These are phyloP conservation scores for Nasonia longicornis DNA, from an alignment of 1,140 invertebrate genomes.

Conservation along the genomic window DNA sequence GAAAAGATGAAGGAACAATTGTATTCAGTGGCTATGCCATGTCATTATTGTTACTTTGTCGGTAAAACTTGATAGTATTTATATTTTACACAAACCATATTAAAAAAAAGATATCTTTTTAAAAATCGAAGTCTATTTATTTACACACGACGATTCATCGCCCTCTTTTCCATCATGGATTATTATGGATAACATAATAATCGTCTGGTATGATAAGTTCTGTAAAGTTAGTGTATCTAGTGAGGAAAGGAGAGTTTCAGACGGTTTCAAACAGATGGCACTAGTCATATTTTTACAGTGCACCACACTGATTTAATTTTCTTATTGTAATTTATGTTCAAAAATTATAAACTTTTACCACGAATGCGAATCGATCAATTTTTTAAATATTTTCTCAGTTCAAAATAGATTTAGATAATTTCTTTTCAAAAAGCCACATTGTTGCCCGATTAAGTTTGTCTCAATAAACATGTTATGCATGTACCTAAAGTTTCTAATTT, in stretches of 20 bases:
- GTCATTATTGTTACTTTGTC: background rate
- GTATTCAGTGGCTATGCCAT: background rate
- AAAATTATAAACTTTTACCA: too few relatives aligned
- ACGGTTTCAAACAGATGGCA: background rate
- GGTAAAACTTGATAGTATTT: slow-evolving; percentile 12
- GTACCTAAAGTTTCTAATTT: too few relatives aligned
- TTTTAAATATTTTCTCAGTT: too few relatives aligned
- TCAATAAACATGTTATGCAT: too few relatives aligned
- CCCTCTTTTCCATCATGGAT: too few relatives aligned
- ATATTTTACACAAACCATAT: slow-evolving; percentile 19
- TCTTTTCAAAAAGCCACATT: background rate
- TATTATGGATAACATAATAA: too few relatives aligned
- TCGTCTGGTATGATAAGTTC: too few relatives aligned
- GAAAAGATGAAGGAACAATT: background rate
- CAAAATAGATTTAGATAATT: background rate
- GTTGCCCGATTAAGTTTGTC: too few relatives aligned
- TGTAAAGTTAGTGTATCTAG: background rate
- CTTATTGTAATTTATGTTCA: too few relatives aligned
- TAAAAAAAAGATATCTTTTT: slow-evolving; percentile 18
- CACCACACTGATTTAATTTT: too few relatives aligned
- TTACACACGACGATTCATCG: background rate
- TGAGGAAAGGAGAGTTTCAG: background rate
- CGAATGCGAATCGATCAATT: too few relatives aligned
- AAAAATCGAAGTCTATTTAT: slow-evolving; percentile 14
- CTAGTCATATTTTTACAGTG: background rate